These are phyloP conservation scores for Halcyon smyrnensis DNA, from an alignment of 2,797 vertebrate species.

Conservation along the genomic window DNA sequence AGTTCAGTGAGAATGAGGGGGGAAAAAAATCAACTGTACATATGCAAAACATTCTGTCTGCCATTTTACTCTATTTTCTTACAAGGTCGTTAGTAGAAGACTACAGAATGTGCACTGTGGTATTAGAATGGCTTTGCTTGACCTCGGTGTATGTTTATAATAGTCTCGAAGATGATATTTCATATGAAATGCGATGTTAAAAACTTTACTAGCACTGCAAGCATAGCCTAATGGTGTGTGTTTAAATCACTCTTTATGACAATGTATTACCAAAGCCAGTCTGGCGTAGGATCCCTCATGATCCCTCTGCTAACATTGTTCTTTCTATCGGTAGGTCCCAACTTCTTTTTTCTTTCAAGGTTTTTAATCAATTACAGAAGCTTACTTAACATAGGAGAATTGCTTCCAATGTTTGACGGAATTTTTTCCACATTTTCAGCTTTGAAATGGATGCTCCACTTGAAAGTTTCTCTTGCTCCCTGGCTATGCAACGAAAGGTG, in stretches of 20 bases:
- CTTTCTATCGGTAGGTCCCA: background rate
- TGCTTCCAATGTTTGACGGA: background rate
- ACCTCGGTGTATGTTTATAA: fast-evolving
- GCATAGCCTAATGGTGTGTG: fast-evolving
- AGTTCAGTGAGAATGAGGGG: background rate
- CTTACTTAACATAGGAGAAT: background rate
- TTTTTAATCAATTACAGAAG: background rate
- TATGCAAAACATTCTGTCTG: background rate
- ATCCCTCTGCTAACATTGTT: background rate
- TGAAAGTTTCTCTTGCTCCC: background rate
- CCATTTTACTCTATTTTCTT: background rate
- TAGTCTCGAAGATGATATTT: background rate
- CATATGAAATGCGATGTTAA: background rate
- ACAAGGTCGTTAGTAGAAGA: background rate
- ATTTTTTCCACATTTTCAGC: background rate
- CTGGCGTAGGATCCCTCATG: background rate
- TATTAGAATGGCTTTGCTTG: background rate
- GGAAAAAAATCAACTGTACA: background rate
- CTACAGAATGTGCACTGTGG: background rate
- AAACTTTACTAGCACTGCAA: background rate
- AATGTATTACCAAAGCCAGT: background rate
- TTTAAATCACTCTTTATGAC: background rate
- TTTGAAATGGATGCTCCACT: background rate
- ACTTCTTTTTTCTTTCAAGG: background rate
- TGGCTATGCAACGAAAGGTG: background rate